Evolutionary conservation across 2,888 invertebrate genomes (phyloP).

Genomic region (Ophion costatus): DNA sequence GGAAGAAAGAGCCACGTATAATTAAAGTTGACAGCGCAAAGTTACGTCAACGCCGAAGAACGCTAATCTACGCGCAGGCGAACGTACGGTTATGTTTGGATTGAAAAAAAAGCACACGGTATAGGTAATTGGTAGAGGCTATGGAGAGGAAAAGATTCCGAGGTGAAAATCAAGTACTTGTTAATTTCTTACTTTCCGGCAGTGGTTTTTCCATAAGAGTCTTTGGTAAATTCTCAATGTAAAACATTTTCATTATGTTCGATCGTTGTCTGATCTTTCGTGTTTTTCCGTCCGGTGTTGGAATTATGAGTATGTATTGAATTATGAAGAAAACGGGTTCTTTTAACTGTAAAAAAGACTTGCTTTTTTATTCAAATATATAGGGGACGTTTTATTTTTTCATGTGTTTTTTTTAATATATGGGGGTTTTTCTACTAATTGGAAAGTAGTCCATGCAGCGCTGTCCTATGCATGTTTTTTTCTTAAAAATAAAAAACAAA

Average conservation of each 20-base stretch:
- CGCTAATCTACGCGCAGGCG: neutral
- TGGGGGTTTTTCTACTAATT: no score
- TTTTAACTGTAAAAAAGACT: no score
- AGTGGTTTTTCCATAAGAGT: neutral
- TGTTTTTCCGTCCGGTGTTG: neutral
- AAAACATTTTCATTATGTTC: neutral
- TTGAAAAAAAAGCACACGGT: neutral
- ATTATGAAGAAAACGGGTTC: no score
- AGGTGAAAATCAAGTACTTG: neutral
- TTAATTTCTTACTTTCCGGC: neutral
- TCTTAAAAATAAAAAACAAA: no score
- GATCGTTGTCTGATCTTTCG: neutral
- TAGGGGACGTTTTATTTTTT: no score
- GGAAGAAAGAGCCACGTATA: neutral
- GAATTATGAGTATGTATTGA: no score
- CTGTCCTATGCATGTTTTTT: no score
- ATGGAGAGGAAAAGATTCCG: neutral
- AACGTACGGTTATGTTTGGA: neutral
- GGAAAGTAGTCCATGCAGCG: no score
- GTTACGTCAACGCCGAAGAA: neutral
- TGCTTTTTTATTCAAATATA: no score
- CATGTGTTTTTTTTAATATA: no score
- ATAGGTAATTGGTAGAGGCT: neutral
- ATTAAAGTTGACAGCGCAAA: slow-evolving; percentile 1
- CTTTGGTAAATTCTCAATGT: neutral